Percentiles rank a stretch among this genome's conserved stretches.
phyloP scores from a whole-genome alignment of 2,888 invertebrate species.

The Apomyelois bistriatella region DNA sequence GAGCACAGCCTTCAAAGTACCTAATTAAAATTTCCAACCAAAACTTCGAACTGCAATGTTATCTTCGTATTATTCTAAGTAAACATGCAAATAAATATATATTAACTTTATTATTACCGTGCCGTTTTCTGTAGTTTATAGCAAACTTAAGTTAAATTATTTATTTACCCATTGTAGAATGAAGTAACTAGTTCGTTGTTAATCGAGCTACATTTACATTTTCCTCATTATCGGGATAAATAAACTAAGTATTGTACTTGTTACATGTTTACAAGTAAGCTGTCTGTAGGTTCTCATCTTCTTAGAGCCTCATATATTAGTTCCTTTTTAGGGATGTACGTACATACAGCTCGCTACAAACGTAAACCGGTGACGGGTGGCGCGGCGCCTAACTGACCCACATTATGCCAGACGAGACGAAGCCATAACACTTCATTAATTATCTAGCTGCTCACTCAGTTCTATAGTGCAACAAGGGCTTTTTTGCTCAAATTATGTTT shows the following conservation, averaged over 20 bases:
- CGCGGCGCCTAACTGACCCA: constrained; percentile 12
- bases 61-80: not conserved
- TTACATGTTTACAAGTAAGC: too few relatives aligned
- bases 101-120: not conserved
- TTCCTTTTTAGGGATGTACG: not conserved
- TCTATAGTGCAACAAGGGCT: not conserved
- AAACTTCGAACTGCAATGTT: not conserved
- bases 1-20: not conserved
- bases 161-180: not conserved
- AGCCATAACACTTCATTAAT: constrained; percentile 8
- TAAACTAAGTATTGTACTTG: too few relatives aligned
- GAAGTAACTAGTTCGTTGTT: not conserved
- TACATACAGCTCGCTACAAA: not conserved
- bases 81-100: not conserved
- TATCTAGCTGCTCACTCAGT: not conserved
- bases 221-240: too few relatives aligned
- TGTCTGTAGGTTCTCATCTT: too few relatives aligned
- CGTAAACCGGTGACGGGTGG: not conserved
- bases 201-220: too few relatives aligned
- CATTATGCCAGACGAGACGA: not conserved
- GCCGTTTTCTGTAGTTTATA: not conserved
- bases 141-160: not conserved
- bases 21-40: not conserved
- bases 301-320: not conserved
- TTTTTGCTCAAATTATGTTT: too few relatives aligned